Evolutionary conservation across 2,888 invertebrate species (phyloP).

Genomic region (Acanthosepion lycidas): DNA sequence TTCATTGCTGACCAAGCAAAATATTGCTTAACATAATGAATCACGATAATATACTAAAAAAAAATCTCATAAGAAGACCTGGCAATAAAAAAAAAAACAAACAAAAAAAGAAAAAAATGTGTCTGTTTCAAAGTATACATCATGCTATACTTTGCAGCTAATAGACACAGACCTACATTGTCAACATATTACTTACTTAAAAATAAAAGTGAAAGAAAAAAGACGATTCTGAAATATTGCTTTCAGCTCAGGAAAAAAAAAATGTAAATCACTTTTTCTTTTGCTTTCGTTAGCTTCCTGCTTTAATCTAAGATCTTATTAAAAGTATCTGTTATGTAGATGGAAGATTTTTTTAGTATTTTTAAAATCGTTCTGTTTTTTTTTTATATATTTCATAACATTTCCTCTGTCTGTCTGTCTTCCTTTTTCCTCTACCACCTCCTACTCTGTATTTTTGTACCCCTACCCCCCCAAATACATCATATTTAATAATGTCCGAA

Average conservation of each 20-base stretch:
- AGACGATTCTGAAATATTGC: not conserved
- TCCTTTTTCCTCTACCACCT: too few relatives aligned
- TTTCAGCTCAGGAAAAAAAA: not conserved
- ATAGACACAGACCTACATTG: not conserved
- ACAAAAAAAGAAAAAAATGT: not conserved
- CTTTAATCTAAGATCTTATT: conserved; percentile 33
- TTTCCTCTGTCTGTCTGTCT: not conserved
- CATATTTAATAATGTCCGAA: not conserved
- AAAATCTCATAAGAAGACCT: too few relatives aligned
- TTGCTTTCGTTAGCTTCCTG: not conserved
- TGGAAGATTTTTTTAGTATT: not conserved
- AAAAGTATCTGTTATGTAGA: not conserved
- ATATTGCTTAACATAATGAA: too few relatives aligned
- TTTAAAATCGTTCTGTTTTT: too few relatives aligned
- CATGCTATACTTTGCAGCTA: not conserved
- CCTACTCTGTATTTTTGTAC: not conserved
- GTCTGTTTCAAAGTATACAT: not conserved
- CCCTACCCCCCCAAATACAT: not conserved
- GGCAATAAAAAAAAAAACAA: not conserved
- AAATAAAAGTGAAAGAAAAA: not conserved
- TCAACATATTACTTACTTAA: not conserved
- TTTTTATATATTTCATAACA: too few relatives aligned
- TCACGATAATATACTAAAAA: too few relatives aligned
- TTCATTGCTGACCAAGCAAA: too few relatives aligned
- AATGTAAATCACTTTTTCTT: not conserved